Evolutionary conservation across 2,797 vertebrate genomes (phyloP).

Genomic region (Simalia tracyae): DNA sequence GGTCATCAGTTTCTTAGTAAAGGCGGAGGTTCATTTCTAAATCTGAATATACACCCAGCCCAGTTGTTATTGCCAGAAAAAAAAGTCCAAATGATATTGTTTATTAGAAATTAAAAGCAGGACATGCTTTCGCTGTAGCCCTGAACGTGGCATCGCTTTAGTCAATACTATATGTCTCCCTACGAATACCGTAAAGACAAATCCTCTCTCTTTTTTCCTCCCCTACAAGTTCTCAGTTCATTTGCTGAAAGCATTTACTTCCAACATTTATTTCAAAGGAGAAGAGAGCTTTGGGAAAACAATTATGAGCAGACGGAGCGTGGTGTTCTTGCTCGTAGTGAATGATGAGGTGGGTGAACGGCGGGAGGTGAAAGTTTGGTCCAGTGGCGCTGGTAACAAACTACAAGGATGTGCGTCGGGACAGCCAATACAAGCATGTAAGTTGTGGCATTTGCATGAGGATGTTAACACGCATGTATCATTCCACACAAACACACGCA

Average conservation of each 20-base stretch:
- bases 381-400: background rate
- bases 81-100: background rate
- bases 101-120: background rate
- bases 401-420: background rate
- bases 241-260: background rate
- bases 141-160: background rate
- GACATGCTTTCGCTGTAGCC: background rate
- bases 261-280: background rate
- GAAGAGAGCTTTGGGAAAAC: background rate
- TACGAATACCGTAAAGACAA: background rate
- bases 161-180: background rate
- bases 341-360: background rate
- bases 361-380: background rate
- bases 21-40: background rate
- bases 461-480: background rate
- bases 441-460: background rate
- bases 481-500: background rate
- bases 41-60: background rate
- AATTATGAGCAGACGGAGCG: background rate
- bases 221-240: background rate
- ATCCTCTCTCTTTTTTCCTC: fast-evolving
- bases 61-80: background rate
- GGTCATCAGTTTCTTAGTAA: background rate
- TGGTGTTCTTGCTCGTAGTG: background rate
- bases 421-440: background rate